Evolutionary conservation across 2,113 vertebrate genomes (phyloP).

Genomic region (Sceloporus tristichus): DNA sequence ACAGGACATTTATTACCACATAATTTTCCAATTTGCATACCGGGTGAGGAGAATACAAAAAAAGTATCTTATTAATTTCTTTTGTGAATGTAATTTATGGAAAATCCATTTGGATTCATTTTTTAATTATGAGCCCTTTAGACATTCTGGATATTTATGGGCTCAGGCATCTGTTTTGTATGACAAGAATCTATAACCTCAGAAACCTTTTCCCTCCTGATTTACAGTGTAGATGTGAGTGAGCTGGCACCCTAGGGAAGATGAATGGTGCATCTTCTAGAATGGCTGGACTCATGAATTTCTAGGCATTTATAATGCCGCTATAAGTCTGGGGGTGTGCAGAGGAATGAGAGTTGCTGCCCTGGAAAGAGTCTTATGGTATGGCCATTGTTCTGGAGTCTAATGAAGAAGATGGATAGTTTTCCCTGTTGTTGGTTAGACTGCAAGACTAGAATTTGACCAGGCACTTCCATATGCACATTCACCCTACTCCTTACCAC

Average conservation of each 20-base stretch:
- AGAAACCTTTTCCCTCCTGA: slow-evolving; percentile 56
- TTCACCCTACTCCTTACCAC: background rate
- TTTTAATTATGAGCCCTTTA: slow-evolving; percentile 76
- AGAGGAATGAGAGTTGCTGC: background rate
- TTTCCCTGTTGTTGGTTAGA: background rate
- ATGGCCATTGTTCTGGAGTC: background rate
- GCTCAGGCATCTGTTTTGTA: slow-evolving; percentile 66
- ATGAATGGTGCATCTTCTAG: slow-evolving; percentile 24
- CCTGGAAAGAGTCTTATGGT: background rate
- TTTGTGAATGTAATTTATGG: slow-evolving; percentile 69
- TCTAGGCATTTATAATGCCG: slow-evolving; percentile 25
- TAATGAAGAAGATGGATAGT: background rate
- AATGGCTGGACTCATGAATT: slow-evolving; percentile 1
- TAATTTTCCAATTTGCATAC: slow-evolving; percentile 25
- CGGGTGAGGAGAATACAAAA: slow-evolving; percentile 26
- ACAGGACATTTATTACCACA: background rate
- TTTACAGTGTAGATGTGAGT: slow-evolving; percentile 42
- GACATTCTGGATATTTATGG: slow-evolving; percentile 68
- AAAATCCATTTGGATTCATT: slow-evolving; percentile 71
- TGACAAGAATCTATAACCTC: slow-evolving; percentile 68
- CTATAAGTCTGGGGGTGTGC: background rate
- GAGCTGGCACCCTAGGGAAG: slow-evolving; percentile 27
- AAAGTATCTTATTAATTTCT: slow-evolving; percentile 56
- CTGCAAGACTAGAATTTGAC: background rate
- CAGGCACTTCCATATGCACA: background rate